Percentiles rank a stretch among this genome's conserved stretches.
phyloP scores from a whole-genome alignment of 2,888 invertebrate genomes.

The Tenthredo livida region DNA sequence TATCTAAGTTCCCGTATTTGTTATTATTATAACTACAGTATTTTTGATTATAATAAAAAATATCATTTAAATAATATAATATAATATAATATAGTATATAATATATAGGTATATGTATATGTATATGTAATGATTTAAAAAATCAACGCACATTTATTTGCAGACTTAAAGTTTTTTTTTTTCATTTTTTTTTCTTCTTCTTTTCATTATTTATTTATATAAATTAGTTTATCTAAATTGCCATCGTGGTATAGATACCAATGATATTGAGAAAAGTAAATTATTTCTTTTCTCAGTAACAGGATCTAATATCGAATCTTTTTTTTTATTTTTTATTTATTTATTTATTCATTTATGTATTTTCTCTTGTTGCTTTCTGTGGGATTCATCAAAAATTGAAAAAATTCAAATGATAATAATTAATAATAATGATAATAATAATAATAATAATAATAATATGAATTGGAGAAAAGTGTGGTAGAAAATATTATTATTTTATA shows the following conservation, averaged over 20 bases:
- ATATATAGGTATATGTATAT: neutral
- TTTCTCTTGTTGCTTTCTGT: constrained; percentile 26
- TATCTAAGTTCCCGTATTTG: neutral
- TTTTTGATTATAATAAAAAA: constrained; percentile 33
- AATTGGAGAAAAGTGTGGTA: constrained; percentile 16
- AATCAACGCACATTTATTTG: constrained; percentile 50
- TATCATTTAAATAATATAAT: neutral
- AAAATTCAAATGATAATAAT: neutral
- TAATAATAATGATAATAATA: neutral
- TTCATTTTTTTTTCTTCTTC: neutral
- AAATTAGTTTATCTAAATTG: constrained; percentile 46
- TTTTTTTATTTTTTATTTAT: neutral
- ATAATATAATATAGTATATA: neutral
- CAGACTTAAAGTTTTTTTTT: constrained; percentile 28
- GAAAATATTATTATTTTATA: neutral
- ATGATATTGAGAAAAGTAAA: neutral
- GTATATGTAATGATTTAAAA: neutral
- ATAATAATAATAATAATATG: neutral
- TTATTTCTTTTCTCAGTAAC: neutral
- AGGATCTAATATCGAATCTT: neutral
- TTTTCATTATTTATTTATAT: neutral
- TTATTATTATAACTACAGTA: neutral
- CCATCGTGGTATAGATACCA: constrained; percentile 7
- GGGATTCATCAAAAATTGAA: constrained; percentile 23
- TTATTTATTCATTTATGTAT: too few relatives aligned